Base-by-base conservation (phyloP, 2,113 vertebrate species). In the Anhinga rufa region DNA sequence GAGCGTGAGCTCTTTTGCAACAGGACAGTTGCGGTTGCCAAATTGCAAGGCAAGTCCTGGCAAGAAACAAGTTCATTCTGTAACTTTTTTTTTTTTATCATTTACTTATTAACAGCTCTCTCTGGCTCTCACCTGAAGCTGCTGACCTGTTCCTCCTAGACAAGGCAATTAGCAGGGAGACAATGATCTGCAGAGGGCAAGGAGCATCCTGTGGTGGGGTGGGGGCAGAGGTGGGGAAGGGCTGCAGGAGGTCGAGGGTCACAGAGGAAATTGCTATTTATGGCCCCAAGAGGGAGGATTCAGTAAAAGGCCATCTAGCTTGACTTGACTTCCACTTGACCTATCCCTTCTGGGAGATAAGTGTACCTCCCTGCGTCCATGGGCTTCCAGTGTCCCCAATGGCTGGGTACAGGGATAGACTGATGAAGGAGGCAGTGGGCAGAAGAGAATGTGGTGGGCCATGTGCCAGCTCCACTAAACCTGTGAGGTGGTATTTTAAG, bases 31-130 rank as follows among this genome's bases (percentile, higher is more conserved):
- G 26, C 32, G 36, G 15, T 1, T 95, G 95, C 90, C 95, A 94
- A 92, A 92, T 40, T 40, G 65, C 46, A 66, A 82, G 51, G 48
- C 93, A 96, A 94, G 90, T 64, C 64, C 72, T 95, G 93, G 92
- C 96, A 96, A 95, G 85, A 94, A 95, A 92, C 79, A 77, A 88
- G 95, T 86, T 96, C 88, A 68, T 96, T 93, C 92, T 96, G 97
- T 96, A 88, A 95, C 88, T 52, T 74, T 34, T 74, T 81, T 95
- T 94, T 95, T 94, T 93, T 97, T 93, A 96, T 96, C 92, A 93
- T 90, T 97, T 96, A 96, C 95, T 96, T 96, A 96, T 97, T 97
- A 97, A 97, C 96, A 91, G 82, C 38, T 92, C 51, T 7, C 76
- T 94, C 76, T 97, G 94, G 65, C 94, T 96, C 81, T 84, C 93